Evolutionary conservation across 2,888 invertebrate genomes (phyloP).

Genomic region (Perizoma affinitatum): DNA sequence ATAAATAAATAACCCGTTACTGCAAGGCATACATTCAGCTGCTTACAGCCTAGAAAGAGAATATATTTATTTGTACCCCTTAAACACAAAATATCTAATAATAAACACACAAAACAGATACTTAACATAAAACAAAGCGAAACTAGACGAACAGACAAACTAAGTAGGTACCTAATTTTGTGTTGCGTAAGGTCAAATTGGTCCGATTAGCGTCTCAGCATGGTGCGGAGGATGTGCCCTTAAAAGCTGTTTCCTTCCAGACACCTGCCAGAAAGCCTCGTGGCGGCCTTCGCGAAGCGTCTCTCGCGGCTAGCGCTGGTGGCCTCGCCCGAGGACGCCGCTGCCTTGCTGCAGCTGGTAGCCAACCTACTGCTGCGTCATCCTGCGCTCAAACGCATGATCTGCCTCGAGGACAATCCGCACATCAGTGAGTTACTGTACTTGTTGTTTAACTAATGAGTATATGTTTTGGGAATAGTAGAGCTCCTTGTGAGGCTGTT

Average conservation of each 20-base stretch:
- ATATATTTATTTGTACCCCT: too few species aligned
- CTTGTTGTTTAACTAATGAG: neutral
- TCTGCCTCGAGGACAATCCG: constrained; percentile 66
- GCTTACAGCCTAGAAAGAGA: too few species aligned
- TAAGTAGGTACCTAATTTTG: too few species aligned
- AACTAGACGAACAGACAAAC: too few species aligned
- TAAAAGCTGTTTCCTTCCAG: constrained; percentile 67
- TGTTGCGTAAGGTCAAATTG: too few species aligned
- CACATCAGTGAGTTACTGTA: constrained; percentile 63
- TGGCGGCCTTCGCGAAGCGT: constrained; percentile 97
- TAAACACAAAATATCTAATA: too few species aligned
- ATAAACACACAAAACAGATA: too few species aligned
- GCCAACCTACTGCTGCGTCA: constrained; percentile 94
- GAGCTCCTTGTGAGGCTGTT: neutral
- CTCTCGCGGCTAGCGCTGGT: constrained; percentile 92
- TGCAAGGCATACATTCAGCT: too few species aligned
- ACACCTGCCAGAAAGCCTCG: constrained; percentile 94
- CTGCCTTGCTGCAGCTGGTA: constrained; percentile 91
- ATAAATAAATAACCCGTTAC: too few species aligned
- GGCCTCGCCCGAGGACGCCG: constrained; percentile 91
- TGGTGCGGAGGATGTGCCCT: too few species aligned
- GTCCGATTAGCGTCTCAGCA: too few species aligned
- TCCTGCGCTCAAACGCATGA: constrained; percentile 89
- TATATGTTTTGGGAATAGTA: neutral
- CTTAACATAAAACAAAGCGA: too few species aligned